A percentile compares a stretch with the other conserved stretches of the same genome.
Evolutionary conservation across 2,797 vertebrate genomes (phyloP).

Genomic region (Hylomyscus alleni): DNA sequence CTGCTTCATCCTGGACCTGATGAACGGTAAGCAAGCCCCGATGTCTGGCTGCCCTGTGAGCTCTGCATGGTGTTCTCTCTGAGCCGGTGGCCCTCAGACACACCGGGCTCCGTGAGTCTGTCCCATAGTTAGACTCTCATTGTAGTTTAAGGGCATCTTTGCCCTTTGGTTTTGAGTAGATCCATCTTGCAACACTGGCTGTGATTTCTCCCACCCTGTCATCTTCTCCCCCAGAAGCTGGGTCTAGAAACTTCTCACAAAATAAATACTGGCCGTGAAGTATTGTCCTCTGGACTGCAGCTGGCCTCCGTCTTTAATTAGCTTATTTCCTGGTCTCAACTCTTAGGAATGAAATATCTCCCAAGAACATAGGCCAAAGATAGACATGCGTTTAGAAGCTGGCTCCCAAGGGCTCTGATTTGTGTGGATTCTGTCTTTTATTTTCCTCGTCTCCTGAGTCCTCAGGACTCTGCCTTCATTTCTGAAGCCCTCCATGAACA

Average conservation of each 20-base stretch:
- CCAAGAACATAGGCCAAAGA: constrained; percentile 3
- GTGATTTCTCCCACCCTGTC: background rate
- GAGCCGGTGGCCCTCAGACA: background rate
- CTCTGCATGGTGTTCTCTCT: rapidly evolving
- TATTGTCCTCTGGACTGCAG: constrained; percentile 56
- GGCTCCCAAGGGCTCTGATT: background rate
- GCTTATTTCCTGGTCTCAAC: constrained; percentile 46
- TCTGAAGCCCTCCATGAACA: background rate
- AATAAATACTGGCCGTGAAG: background rate
- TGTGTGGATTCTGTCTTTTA: no score
- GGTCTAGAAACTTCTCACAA: constrained; percentile 43
- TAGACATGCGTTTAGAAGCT: background rate
- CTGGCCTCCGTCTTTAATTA: constrained; percentile 49
- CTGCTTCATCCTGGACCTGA: constrained; percentile 99
- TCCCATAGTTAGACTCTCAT: background rate
- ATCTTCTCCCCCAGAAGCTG: background rate
- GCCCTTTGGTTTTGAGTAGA: background rate
- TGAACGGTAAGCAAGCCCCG: constrained; percentile 93
- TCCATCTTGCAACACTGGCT: background rate
- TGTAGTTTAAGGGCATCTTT: background rate
- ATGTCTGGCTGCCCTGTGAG: rapidly evolving
- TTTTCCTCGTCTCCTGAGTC: background rate
- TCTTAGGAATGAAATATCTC: constrained; percentile 52
- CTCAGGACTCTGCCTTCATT: background rate
- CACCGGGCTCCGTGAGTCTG: background rate